Conservation (phyloP, 2,113 vertebrate genomes). For the Maccullochella peelii region DNA sequence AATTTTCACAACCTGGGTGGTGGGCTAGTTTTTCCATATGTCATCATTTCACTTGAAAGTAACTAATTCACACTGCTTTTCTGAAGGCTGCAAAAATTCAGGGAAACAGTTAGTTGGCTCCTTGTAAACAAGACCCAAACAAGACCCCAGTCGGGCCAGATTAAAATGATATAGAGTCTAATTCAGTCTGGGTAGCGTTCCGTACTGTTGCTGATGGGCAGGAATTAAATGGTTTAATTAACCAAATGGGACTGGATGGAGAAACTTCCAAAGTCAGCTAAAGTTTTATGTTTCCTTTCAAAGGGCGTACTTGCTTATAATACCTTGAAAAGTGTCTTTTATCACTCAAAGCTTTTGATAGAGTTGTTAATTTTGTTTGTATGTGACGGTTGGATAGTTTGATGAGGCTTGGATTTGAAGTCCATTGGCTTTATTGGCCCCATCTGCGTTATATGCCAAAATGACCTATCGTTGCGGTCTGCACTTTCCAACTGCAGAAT, state of each 20-base stretch:
- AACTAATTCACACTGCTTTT: neutral
- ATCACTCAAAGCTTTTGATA: conserved; percentile 17
- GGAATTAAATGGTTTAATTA: conserved; percentile 10
- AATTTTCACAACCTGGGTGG: neutral
- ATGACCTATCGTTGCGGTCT: conserved; percentile 11
- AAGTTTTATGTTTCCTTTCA: conserved; percentile 10
- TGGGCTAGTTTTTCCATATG: neutral
- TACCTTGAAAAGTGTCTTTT: conserved; percentile 31
- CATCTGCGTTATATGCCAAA: conserved; percentile 41
- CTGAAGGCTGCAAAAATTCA: neutral
- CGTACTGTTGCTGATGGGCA: neutral
- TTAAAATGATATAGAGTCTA: neutral
- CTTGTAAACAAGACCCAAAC: neutral
- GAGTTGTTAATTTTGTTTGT: conserved; percentile 41
- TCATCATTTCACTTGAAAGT: neutral
- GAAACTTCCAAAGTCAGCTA: neutral
- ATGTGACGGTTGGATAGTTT: conserved; percentile 24
- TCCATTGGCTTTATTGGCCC: conserved; percentile 32
- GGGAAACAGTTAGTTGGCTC: neutral
- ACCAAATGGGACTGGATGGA: conserved; percentile 2
- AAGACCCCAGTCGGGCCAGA: neutral
- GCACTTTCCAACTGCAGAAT: conserved; percentile 27
- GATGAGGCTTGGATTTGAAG: conserved; percentile 37
- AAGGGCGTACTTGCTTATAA: neutral
- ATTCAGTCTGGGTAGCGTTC: neutral